A percentile compares a stretch with the other conserved stretches of the same genome.
Conservation (phyloP, 1,140 invertebrate genomes). For the Drosophila biarmipes region DNA sequence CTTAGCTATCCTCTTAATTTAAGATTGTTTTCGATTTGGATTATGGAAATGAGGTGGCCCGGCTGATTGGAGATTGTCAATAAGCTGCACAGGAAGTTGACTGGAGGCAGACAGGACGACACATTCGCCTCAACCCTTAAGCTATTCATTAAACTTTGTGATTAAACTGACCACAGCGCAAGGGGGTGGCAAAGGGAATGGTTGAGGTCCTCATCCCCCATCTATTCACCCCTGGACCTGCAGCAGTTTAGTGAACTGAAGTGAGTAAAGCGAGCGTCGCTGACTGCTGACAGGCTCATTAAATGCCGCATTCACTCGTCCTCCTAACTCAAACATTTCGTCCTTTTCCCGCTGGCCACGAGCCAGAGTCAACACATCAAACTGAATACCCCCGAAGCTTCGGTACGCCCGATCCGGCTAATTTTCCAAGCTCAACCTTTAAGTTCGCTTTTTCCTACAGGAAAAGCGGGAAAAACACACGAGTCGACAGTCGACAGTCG, state of each 20-base stretch:
- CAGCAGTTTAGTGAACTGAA: slow-evolving; percentile 47
- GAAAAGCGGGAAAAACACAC: not conserved
- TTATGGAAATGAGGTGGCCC: slow-evolving; percentile 35
- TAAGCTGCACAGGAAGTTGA: slow-evolving; percentile 14
- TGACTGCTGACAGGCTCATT: slow-evolving; percentile 77
- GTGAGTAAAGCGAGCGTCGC: slow-evolving; percentile 28
- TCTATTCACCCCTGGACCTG: slow-evolving; percentile 10
- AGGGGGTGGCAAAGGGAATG: not conserved
- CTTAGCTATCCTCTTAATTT: not conserved
- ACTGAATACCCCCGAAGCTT: slow-evolving; percentile 31
- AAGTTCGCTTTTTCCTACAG: slow-evolving; percentile 30
- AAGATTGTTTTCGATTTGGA: slow-evolving; percentile 33
- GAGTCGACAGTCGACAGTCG: not conserved
- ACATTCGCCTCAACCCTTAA: slow-evolving; percentile 48
- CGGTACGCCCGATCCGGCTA: slow-evolving; percentile 27
- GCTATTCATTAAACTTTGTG: slow-evolving; percentile 79
- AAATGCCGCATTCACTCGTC: slow-evolving; percentile 67
- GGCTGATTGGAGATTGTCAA: slow-evolving; percentile 35
- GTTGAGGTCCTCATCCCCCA: not conserved
- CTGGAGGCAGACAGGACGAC: slow-evolving; percentile 9
- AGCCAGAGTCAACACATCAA: slow-evolving; percentile 70
- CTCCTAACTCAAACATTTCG: slow-evolving; percentile 1
- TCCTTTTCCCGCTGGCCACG: slow-evolving; percentile 41
- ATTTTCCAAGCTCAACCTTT: slow-evolving; percentile 50
- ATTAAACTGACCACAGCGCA: slow-evolving; percentile 68